Evolutionary conservation across 2,113 vertebrate species (phyloP).

Genomic region (Clarias batrachus): DNA sequence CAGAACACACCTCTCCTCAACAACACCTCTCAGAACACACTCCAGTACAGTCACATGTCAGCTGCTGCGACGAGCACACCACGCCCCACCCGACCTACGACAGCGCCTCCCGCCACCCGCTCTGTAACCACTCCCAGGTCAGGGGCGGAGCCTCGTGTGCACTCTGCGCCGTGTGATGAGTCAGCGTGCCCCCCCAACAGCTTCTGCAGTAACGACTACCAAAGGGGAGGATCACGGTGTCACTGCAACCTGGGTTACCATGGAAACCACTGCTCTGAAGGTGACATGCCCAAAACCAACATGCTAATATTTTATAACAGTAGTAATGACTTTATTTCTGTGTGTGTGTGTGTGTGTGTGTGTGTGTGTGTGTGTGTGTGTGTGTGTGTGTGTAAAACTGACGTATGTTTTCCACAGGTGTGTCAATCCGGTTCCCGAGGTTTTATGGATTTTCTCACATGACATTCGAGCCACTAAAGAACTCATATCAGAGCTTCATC

Average conservation of each 20-base stretch:
- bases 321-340: neutral
- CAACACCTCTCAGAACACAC: neutral
- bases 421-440: constrained; percentile 85
- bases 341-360: constrained; percentile 1
- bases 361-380: neutral
- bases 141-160: constrained; percentile 64
- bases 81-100: constrained; percentile 22
- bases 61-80: neutral
- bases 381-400: constrained; percentile 37
- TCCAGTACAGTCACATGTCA: neutral
- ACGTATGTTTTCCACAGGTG: constrained; percentile 66
- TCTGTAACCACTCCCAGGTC: constrained; percentile 52
- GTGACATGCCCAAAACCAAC: constrained; percentile 58
- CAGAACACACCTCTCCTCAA: constrained; percentile 3
- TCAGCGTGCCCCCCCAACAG: constrained; percentile 84
- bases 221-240: constrained; percentile 83
- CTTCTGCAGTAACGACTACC: constrained; percentile 86
- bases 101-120: constrained; percentile 33
- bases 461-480: constrained; percentile 93
- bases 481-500: constrained; percentile 91
- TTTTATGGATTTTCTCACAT: constrained; percentile 92
- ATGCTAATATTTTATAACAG: neutral
- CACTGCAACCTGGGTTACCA: constrained; percentile 87
- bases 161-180: constrained; percentile 82
- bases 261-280: constrained; percentile 82